These are phyloP conservation scores for Pelodytes ibericus DNA, from an alignment of 2,797 vertebrate species.

Conservation along the genomic window DNA sequence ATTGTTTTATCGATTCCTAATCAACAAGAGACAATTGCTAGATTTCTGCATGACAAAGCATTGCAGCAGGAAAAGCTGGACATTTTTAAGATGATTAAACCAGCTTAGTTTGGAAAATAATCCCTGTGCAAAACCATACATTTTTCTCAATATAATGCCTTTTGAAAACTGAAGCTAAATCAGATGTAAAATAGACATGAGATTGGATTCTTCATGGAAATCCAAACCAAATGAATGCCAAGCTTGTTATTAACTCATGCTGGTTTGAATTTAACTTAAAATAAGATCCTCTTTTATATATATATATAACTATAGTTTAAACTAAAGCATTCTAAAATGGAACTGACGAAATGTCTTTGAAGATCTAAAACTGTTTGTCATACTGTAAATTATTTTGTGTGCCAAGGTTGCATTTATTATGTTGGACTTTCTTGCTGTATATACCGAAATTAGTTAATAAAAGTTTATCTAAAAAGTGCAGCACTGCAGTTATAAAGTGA, in stretches of 20 bases:
- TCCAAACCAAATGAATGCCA: not conserved
- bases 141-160: not conserved
- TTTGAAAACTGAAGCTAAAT: not conserved
- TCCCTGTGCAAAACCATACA: not conserved
- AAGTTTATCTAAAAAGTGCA: conserved; percentile 55
- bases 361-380: conserved; percentile 15
- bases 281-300: not conserved
- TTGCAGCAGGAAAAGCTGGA: no score
- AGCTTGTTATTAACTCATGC: not conserved
- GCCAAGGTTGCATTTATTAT: conserved; percentile 33
- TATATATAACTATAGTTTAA: not conserved
- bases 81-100: no score
- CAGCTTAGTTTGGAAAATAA: no score
- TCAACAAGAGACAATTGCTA: no score
- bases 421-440: conserved; percentile 29
- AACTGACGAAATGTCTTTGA: conserved; percentile 3
- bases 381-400: not conserved
- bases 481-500: conserved; percentile 51
- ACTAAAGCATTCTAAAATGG: not conserved
- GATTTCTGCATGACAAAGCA: no score
- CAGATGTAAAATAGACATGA: not conserved
- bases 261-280: not conserved
- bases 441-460: conserved; percentile 50
- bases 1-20: no score
- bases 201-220: not conserved